Base-by-base conservation (phyloP, 2,888 invertebrate species). In the Biston betularia region DNA sequence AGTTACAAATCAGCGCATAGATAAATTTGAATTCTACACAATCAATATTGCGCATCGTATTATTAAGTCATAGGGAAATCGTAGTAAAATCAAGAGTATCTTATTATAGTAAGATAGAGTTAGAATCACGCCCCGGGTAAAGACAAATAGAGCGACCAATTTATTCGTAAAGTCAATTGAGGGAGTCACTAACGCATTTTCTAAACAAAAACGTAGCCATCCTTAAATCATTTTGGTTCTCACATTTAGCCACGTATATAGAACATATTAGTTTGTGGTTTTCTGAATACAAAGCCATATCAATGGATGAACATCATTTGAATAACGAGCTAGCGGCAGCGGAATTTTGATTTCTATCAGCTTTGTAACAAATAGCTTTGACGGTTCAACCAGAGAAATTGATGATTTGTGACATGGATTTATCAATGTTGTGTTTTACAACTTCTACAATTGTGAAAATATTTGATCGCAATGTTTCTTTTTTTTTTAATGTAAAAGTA, bases 281-380 rank as follows among this genome's bases (percentile, higher is more conserved):
- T 64, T 58, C 34, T n/a, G 34, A 54, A 42, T 48, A 54, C 54
- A 65, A 65, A 54, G 40, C 54, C 38, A 33, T 15, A 42, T 49
- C 42, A 42, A 59, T 54, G 34, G 64, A 53, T 48, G 24, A 45
- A 59, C 48, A 46, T 24, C 57, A 58, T 52, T 64, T 54, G 59
- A 59, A 59, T 65, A 65, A 65, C 58, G 42, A 53, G 58, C 54
- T 7, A 54, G 53, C 58, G 52, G 24, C 24, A 2, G 1, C 50
- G 46, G 45, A 15, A 59, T 42, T 53, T 52, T 45, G 45, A 45
- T 63, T 58, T 9, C 53, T 38, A 24, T 52, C 24, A 45, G 11
- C 50, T 50, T 12, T 42, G 45, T 14, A 50, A 33, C 40, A 33
- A 49, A 49, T 62, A 12, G 55, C 55, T 55, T 55, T 34, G 48